Conservation (phyloP, 2,113 vertebrate species). For the Haplochromis burtoni region DNA sequence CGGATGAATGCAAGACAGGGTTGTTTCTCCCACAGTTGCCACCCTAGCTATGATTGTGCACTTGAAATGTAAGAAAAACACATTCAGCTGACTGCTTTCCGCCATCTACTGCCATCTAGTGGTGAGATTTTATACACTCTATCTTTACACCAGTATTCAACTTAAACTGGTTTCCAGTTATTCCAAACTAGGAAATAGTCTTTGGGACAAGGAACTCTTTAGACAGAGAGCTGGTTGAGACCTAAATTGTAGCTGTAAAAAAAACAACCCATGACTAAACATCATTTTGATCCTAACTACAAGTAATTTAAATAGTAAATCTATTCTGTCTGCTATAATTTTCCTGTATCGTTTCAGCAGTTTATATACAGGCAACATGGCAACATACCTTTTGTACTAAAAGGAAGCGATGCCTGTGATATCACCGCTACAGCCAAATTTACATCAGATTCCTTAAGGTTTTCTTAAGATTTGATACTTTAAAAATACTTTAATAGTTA, state of each 20-base stretch:
- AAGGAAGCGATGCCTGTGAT: not conserved
- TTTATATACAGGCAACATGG: not conserved
- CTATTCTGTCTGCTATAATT: not conserved
- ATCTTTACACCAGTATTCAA: not conserved
- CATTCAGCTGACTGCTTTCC: not conserved
- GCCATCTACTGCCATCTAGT: not conserved
- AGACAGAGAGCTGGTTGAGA: not conserved
- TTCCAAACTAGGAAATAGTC: fast-evolving
- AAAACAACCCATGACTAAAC: not conserved
- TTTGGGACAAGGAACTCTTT: not conserved
- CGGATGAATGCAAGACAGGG: not conserved
- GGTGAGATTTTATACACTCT: not conserved
- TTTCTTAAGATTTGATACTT: not conserved
- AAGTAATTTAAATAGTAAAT: not conserved
- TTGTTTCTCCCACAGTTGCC: not conserved
- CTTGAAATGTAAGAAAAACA: not conserved
- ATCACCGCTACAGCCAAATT: not conserved
- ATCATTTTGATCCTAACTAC: not conserved
- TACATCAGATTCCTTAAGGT: not conserved
- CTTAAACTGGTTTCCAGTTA: not conserved
- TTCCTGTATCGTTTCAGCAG: not conserved
- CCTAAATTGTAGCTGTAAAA: not conserved
- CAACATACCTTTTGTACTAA: not conserved
- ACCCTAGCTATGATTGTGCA: not conserved
- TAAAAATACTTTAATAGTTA: not conserved